These are phyloP conservation scores for Hylia prasina DNA, from an alignment of 2,113 vertebrate species.

Conservation along the genomic window DNA sequence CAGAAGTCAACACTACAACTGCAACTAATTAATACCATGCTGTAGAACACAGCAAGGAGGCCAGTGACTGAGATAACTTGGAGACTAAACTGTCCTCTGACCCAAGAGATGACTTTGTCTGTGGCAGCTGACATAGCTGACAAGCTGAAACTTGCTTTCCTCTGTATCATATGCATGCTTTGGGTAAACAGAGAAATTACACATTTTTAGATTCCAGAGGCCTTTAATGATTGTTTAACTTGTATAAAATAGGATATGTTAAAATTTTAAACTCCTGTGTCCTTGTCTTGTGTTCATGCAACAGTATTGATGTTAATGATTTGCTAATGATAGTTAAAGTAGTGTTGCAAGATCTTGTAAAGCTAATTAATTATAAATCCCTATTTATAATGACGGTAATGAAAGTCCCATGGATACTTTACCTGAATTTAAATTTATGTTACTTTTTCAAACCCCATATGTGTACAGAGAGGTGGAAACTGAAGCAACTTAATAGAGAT, in stretches of 20 bases:
- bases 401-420: not conserved
- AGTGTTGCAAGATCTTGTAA: not conserved
- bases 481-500: not conserved
- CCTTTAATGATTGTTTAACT: not conserved
- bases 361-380: not conserved
- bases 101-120: not conserved
- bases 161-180: not conserved
- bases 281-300: not conserved
- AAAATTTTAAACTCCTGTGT: not conserved
- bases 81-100: conserved; percentile 46
- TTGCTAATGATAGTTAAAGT: not conserved
- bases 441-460: not conserved
- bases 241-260: not conserved
- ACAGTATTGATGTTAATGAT: not conserved
- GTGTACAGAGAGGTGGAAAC: not conserved
- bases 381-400: not conserved
- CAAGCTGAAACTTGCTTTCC: not conserved
- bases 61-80: not conserved
- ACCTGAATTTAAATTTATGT: not conserved
- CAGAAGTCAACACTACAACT: not conserved
- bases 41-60: not conserved
- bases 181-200: not conserved
- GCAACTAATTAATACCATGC: conserved; percentile 28
- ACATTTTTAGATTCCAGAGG: not conserved
- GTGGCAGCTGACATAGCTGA: not conserved